phyloP scores from a whole-genome alignment of 2,113 vertebrate genomes.

The Shinisaurus crocodilurus region DNA sequence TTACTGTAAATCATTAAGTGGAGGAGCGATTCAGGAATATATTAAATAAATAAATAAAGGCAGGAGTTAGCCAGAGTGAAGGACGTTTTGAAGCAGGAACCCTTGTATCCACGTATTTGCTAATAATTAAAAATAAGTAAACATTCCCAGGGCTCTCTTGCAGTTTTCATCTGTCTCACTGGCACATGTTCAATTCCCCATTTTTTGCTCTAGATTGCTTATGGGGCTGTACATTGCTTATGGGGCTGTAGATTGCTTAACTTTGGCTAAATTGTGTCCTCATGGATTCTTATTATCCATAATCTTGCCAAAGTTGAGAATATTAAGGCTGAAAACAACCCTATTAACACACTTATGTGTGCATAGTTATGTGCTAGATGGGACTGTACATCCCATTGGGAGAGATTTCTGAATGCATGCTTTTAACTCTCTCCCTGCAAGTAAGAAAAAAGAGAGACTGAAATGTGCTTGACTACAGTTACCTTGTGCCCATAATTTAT shows the following conservation, averaged over 20 bases:
- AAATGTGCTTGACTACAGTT: background rate
- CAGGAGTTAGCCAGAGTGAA: background rate
- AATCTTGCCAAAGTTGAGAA: background rate
- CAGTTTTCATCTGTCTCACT: background rate
- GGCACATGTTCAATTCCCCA: background rate
- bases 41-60: background rate
- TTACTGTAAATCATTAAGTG: too few relatives aligned
- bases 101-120: background rate
- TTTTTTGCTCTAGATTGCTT: too few relatives aligned
- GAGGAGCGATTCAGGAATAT: too few relatives aligned
- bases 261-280: background rate
- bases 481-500: background rate
- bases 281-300: background rate
- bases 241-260: background rate
- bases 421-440: background rate
- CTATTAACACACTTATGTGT: background rate
- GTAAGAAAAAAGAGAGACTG: background rate
- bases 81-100: background rate
- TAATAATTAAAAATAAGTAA: background rate
- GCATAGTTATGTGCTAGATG: background rate
- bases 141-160: background rate
- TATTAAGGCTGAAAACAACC: background rate
- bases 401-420: background rate
- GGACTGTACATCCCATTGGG: background rate
- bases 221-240: background rate